Evolutionary conservation across 1,140 invertebrate genomes (phyloP), one percentile per base, ranked within the genome.

Genomic region (Acromyrmex echinatior): DNA sequence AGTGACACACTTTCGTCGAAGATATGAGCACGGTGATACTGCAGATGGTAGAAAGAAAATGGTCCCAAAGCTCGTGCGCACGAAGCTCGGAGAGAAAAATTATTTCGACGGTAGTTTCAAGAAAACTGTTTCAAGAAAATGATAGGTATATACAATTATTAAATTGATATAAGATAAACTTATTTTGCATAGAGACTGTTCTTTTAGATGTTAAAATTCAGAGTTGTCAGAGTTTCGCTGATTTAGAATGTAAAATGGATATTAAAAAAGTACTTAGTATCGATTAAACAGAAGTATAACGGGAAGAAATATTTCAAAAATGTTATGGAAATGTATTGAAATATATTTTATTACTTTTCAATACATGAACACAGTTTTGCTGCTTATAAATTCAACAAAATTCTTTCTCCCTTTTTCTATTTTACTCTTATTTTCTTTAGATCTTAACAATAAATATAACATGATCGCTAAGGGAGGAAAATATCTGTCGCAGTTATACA

Each of bases 1-100:
- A 88, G 49, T 71, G 76, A 87, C 84, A 81, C 49, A 78, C 35
- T 81, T 73, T 73, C 70, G 77, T 21, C 78, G 53, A 79, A 56
- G 71, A 65, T 63, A 79, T 51, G 81, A 74, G 25, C 62, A 28
- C 45, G 51, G 16, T 1, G 60, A 78, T 77, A 71, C 68, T 65
- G 35, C 4, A n/a, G 16, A 74, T 14, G 39, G 39, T 9, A 49
- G 66, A 58, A 65, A n/a, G 60, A 25, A 86, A 78, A 89, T 86
- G 63, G 68, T 73, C 21, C 10, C 56, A 49, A 53, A 28, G 31
- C 51, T 65, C 39, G 5, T 12, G 73, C 45, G 70, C 21, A 9
- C 71, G 63, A 28, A 56, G 25, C 35, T 49, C 58, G 53, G 16
- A 65, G 51, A 25, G 79, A 77, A 78, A 88, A 70, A 16, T 88